Evolutionary conservation across 2,888 invertebrate genomes (phyloP).

Genomic region (Megaustenia siamemsis): DNA sequence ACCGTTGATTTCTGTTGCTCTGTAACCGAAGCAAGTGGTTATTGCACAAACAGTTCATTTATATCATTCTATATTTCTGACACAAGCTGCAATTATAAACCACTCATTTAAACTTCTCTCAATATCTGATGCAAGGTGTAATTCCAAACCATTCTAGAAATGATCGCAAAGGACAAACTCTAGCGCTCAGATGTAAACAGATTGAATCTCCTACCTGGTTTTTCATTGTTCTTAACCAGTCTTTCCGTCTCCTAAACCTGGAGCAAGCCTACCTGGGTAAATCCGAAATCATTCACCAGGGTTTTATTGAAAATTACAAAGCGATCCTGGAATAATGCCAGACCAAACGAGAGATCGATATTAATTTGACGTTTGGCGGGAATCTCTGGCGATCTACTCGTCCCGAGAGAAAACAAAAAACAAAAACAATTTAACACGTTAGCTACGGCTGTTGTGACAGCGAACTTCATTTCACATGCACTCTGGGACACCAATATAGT

Average conservation of each 20-base stretch:
- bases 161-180: no score
- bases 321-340: constrained; percentile 18
- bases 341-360: constrained; percentile 2
- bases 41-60: no score
- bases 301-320: constrained; percentile 9
- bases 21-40: no score
- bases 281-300: not conserved
- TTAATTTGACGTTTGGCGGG: constrained; percentile 8
- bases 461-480: not conserved
- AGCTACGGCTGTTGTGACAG: not conserved
- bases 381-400: not conserved
- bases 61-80: no score
- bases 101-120: no score
- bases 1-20: no score
- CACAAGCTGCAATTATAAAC: no score
- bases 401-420: not conserved
- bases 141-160: no score
- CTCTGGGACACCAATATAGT: not conserved
- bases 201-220: not conserved
- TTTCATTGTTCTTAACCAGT: not conserved
- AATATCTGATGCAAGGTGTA: no score
- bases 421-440: constrained; percentile 7
- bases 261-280: not conserved
- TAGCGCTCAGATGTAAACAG: not conserved
- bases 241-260: not conserved